Percentiles rank a stretch among this genome's conserved stretches.
Evolutionary conservation across 2,888 invertebrate species (phyloP).

Genomic region (Blastobasis adustella): DNA sequence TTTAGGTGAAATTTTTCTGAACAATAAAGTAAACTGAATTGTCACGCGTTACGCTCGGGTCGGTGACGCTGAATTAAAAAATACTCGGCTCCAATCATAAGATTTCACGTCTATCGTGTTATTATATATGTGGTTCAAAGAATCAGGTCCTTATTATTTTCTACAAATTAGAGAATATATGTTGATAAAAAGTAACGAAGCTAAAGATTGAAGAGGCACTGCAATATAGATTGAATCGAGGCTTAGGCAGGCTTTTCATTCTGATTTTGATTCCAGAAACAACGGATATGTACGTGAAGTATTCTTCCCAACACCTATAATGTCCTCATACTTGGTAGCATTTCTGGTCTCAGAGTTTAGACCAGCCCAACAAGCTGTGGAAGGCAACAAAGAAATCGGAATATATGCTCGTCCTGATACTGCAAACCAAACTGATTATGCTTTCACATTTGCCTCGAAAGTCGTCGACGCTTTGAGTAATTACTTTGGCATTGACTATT

Average conservation of each 20-base stretch:
- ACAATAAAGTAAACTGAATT: too few relatives aligned
- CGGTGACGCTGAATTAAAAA: too few relatives aligned
- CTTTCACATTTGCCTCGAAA: slow-evolving; percentile 74
- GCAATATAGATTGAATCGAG: too few relatives aligned
- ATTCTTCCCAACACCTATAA: slow-evolving; percentile 76
- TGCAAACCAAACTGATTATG: slow-evolving; percentile 79
- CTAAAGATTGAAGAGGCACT: background rate
- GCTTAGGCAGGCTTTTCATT: too few relatives aligned
- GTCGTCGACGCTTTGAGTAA: slow-evolving; percentile 66
- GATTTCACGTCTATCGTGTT: too few relatives aligned
- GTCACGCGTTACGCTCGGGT: too few relatives aligned
- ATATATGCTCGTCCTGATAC: slow-evolving; percentile 82
- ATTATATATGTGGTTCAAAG: too few relatives aligned
- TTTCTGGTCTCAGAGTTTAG: slow-evolving; percentile 86
- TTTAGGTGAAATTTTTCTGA: too few relatives aligned
- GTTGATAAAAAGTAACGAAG: too few relatives aligned
- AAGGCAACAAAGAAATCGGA: slow-evolving; percentile 57
- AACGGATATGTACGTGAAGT: slow-evolving; percentile 78
- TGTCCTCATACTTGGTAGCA: slow-evolving; percentile 91
- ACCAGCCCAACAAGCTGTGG: slow-evolving; percentile 32
- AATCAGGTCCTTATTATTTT: too few relatives aligned
- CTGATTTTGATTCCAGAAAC: slow-evolving; percentile 28
- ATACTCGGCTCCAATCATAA: too few relatives aligned
- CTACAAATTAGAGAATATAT: too few relatives aligned
- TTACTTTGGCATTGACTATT: slow-evolving; percentile 76